Conservation (phyloP, 2,113 vertebrate species). For the Rynchops niger region DNA sequence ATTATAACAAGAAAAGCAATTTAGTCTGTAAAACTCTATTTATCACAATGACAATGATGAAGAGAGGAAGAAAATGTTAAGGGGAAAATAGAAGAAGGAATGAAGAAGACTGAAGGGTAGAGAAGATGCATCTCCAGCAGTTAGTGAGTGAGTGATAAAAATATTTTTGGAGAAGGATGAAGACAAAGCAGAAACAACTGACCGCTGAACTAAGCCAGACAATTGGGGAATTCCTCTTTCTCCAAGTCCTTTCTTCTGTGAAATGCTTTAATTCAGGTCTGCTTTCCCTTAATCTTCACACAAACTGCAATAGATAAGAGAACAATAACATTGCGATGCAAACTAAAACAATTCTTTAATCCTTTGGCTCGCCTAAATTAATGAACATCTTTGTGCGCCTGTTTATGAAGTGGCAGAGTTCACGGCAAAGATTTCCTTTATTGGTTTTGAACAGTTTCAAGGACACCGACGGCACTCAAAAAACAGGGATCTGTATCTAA, state of each 20-base stretch:
- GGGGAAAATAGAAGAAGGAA: background rate
- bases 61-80: background rate
- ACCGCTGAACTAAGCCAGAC: background rate
- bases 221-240: background rate
- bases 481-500: background rate
- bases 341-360: background rate
- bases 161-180: background rate
- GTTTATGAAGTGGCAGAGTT: background rate
- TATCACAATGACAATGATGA: slow-evolving; percentile 7
- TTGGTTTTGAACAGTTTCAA: background rate
- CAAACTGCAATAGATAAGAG: background rate
- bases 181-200: background rate
- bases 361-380: background rate
- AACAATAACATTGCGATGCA: fast-evolving
- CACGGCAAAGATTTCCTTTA: background rate
- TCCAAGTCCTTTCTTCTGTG: background rate
- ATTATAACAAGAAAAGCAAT: slow-evolving; percentile 29
- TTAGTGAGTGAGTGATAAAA: background rate
- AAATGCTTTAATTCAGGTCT: background rate
- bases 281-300: background rate
- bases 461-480: background rate
- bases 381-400: fast-evolving
- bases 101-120: background rate
- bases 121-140: background rate
- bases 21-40: slow-evolving; percentile 32